Conservation (phyloP, 2,113 vertebrate species). For the Myotis lucifugus region DNA sequence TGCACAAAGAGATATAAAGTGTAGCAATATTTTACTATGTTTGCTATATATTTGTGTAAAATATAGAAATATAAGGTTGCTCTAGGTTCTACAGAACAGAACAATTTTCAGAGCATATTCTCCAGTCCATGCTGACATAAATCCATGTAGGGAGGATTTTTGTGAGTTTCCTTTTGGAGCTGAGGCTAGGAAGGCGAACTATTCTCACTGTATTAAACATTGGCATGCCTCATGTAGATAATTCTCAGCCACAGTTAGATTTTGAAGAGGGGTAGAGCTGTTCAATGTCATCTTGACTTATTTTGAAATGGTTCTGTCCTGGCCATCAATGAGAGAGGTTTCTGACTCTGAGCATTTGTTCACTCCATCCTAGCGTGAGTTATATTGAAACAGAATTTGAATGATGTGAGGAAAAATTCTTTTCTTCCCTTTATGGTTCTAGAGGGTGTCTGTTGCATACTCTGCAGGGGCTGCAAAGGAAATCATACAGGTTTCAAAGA, state of each 20-base stretch:
- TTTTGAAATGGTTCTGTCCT: neutral
- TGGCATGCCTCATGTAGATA: neutral
- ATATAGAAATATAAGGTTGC: neutral
- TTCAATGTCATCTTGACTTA: neutral
- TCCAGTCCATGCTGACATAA: neutral
- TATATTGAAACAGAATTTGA: slow-evolving; percentile 18
- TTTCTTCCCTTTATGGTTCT: neutral
- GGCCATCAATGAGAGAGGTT: neutral
- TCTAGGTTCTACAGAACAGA: neutral
- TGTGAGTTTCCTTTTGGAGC: neutral
- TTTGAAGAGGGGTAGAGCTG: neutral
- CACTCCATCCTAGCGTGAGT: neutral
- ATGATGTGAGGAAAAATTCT: neutral
- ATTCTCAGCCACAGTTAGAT: neutral
- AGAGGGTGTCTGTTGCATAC: neutral
- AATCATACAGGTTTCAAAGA: neutral
- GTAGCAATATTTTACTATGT: neutral
- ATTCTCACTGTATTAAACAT: neutral
- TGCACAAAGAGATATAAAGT: neutral
- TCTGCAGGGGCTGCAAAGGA: neutral
- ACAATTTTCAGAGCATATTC: neutral
- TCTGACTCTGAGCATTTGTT: neutral
- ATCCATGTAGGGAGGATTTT: neutral
- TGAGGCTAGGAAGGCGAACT: neutral
- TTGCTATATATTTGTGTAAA: neutral